Base-by-base conservation (phyloP, 1,140 invertebrate species). In the Radopholus similis region DNA sequence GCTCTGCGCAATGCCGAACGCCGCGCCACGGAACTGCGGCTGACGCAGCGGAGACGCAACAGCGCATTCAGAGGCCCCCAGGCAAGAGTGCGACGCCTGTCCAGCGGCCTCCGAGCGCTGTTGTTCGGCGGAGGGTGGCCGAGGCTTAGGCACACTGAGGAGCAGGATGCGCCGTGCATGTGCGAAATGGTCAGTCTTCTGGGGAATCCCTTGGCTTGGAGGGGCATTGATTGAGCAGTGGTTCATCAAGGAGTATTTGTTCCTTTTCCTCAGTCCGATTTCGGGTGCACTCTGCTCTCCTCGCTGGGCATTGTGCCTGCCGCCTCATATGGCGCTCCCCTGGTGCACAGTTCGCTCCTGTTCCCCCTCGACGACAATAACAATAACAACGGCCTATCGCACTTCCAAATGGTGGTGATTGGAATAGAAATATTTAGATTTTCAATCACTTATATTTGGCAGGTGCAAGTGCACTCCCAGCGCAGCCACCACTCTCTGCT, bases 111-210 rank as follows among this genome's bases (percentile, higher is more conserved):
- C n/a, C 4, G 21, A 35, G 28, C 30, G 32, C 18, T 32, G 32
- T 30, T 64, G 56, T 9, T 5, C 56, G 28, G n/a, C 11, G 9
- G 56, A n/a, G n/a, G n/a, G n/a, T n/a, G n/a, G n/a, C n/a, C n/a
- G n/a, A n/a, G n/a, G n/a, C n/a, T n/a, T n/a, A n/a, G n/a, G n/a
- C n/a, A n/a, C n/a, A n/a, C n/a, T n/a, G n/a, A n/a, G n/a, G n/a
- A n/a, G n/a, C n/a, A n/a, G n/a, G n/a, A n/a, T n/a, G n/a, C 35
- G 40, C 55, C 69, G 21, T 70, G 68, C 44, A 73, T 66, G 8
- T 70, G 68, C 32, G 68, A 68, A 35, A 40, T 68, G 65, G 66
- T 67, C 5, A n/a, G 65, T 3, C 35, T 11, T 55, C 37, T 64
- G n/a, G n/a, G n/a, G n/a, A n/a, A n/a, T n/a, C n/a, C n/a, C n/a